Conservation (phyloP, 2,113 vertebrate genomes). For the Notiomystis cincta region DNA sequence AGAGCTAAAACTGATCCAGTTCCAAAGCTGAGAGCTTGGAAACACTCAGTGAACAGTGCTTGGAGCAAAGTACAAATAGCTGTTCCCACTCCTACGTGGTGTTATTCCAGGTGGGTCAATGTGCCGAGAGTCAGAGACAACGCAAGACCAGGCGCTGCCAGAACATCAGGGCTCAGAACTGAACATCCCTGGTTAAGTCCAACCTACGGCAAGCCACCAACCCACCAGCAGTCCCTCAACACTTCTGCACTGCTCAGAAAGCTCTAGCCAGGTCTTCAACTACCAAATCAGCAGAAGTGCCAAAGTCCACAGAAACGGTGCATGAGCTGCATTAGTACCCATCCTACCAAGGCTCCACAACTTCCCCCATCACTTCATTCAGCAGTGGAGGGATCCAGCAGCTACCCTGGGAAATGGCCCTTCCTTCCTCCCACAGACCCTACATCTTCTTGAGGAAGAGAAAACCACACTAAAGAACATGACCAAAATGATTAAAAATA, state of each 20-base stretch:
- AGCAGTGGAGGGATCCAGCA: background rate
- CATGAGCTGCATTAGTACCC: background rate
- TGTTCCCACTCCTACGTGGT: background rate
- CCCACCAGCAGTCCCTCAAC: background rate
- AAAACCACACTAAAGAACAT: background rate
- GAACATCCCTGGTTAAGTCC: background rate
- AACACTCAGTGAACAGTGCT: background rate
- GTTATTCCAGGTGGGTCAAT: background rate
- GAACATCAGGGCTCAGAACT: background rate
- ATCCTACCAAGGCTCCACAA: accelerated
- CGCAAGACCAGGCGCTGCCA: background rate
- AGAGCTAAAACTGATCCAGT: background rate
- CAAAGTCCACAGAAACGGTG: background rate
- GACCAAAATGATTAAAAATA: background rate
- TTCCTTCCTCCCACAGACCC: background rate
- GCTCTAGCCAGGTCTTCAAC: too few species aligned
- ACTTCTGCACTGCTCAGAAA: background rate
- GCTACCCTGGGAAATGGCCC: background rate
- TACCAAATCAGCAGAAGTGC: background rate
- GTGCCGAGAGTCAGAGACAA: background rate
- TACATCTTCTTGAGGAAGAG: background rate
- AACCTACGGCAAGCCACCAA: background rate
- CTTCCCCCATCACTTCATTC: background rate
- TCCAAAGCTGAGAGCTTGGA: background rate
- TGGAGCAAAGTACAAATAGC: background rate